Evolutionary conservation across 2,888 invertebrate genomes (phyloP), one percentile per base, ranked within the genome.

Genomic region (Helleia helle): DNA sequence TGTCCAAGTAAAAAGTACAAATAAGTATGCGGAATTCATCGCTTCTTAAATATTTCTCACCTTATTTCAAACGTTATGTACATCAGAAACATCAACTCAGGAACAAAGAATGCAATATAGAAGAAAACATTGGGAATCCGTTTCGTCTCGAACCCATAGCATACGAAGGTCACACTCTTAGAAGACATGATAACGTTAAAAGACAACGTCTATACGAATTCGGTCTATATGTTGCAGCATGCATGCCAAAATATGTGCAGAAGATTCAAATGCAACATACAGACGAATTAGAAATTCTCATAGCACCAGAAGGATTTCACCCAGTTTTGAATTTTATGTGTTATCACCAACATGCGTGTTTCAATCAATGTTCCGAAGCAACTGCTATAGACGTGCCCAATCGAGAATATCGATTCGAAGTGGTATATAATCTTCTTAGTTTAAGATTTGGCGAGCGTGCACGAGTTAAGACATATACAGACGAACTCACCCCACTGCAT

Each of bases 301-400:
- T 71, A 3, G 71, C 65, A 2, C 81, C 83, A 7, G 74, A 74
- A 18, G 83, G 83, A 2, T 24, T 77, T 30, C 62, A 54, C 37
- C 73, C 52, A 15, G 80, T 81, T 1, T 51, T 70, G 3, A 65
- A 58, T 52, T 83, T 81, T 39, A 52, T 83, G 59, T 52, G 64
- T 4, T 41, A 69, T 39, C 83, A 83, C 43, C 83, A 83, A 29
- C 57, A 80, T 37, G 74, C 76, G 0, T 79, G 79, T 45, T 83
- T 80, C 42, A 61, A 59, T 38, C 52, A 50, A n/a, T 73, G 75
- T 38, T 60, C 70, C 0, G 49, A 57, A 6, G 63, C 63, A 0
- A 79, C 79, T 8, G 81, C 76, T 4, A 59, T 81, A 2, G 83
- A 83, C 27, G 83, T 83, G 1, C 83, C 79, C 1, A 63, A 65